Evolutionary conservation across 1,140 invertebrate genomes (phyloP), one percentile per base, ranked within the genome.

Genomic region (Telenomus remus): DNA sequence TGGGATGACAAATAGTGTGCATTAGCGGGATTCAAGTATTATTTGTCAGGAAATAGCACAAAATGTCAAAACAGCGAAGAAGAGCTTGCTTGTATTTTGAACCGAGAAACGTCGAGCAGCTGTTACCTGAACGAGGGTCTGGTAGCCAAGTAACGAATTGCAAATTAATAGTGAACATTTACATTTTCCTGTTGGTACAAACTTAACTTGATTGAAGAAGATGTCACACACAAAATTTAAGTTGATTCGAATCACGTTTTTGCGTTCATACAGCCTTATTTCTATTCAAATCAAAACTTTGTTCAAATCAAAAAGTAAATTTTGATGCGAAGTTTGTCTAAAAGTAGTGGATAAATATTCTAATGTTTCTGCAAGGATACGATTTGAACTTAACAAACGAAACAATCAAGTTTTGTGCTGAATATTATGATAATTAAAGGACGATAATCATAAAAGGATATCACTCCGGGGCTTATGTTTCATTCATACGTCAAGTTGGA

Each of bases 141-240:
- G 54, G 59, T 59, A 69, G 53, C 50, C 57, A 76, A 72, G 65
- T 76, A 79, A 79, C 79, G 78, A 81, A 80, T 80, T 80, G 76
- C 80, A 81, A 80, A 81, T 80, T 81, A 79, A 80, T 81, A 73
- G 70, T 69, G 55, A 78, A 65, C 72, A 80, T 81, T 80, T 81
- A 79, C 80, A 81, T 79, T 79, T 76, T 19, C 47, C 60, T 65
- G 53, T 57, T 60, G 47, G 44, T 50, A 44, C 57, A 64, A 54
- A 44, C 44, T 64, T 55, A 39, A 69, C 68, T 46, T 49, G 49
- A 77, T 57, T 43, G 64, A 56, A 57, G 51, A 42, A 65, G 54
- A 71, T 57, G 34, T 39, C 37, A 44, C 13, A 13, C 43, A 44
- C 1, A 12, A n/a, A 9, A 57, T 16, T 15, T 27, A 60, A 54